Conservation (phyloP, 2,797 vertebrate species). For the Melanotaenia pygmaea region DNA sequence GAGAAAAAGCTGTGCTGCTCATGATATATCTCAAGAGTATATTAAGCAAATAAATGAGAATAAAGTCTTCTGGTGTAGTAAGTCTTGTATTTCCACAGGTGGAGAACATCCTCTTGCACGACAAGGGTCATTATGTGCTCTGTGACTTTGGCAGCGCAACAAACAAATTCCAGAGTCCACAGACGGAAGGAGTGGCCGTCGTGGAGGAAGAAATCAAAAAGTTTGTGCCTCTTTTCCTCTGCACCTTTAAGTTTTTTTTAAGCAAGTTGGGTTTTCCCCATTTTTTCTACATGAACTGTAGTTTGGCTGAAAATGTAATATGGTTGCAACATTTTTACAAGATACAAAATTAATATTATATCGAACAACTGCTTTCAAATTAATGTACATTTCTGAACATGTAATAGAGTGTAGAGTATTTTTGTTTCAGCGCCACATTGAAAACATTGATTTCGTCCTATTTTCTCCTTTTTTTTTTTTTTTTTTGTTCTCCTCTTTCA, state of each 20-base stretch:
- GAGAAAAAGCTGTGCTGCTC: neutral
- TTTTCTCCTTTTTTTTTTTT: neutral
- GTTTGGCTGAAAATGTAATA: no score
- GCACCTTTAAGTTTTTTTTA: neutral
- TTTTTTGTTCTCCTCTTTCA: conserved; percentile 64
- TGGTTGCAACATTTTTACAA: no score
- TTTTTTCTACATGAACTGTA: no score
- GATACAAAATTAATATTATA: neutral
- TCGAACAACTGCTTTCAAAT: neutral
- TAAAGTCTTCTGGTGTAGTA: no score
- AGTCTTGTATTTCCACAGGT: conserved; percentile 81
- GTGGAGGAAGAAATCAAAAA: conserved; percentile 99
- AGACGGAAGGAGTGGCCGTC: conserved; percentile 89
- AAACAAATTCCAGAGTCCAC: conserved; percentile 96
- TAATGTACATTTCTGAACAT: neutral
- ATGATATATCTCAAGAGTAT: no score
- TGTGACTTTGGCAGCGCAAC: conserved; percentile 99
- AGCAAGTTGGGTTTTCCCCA: no score
- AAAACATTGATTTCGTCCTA: neutral
- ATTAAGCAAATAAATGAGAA: no score
- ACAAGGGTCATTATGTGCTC: conserved; percentile 96
- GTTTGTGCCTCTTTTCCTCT: conserved; percentile 77
- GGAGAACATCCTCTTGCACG: conserved; percentile 97
- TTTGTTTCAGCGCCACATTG: neutral
- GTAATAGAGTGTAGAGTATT: neutral